Percentiles rank a stretch among this genome's conserved stretches.
Evolutionary conservation across 2,888 invertebrate species (phyloP).

Genomic region (Drosophila nr. fundita): DNA sequence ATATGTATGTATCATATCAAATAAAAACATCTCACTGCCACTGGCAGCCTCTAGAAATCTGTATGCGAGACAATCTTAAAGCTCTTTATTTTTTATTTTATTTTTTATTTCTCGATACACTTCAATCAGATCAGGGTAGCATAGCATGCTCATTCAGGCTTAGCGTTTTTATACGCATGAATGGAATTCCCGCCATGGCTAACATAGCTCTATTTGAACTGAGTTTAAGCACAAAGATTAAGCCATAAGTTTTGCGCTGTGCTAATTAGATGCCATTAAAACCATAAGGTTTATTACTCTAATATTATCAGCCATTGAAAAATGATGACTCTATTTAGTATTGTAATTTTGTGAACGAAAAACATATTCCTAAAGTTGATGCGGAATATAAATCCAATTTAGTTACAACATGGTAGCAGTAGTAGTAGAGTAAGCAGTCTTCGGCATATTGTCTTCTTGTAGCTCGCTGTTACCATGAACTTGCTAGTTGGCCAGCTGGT

Average conservation of each 20-base stretch:
- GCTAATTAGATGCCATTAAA: background rate
- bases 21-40: slow-evolving; percentile 35
- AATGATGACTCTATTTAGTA: background rate
- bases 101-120: slow-evolving; percentile 30
- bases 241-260: background rate
- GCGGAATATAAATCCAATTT: background rate
- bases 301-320: background rate
- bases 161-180: slow-evolving; percentile 19
- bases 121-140: slow-evolving; percentile 41
- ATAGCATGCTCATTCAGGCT: slow-evolving; percentile 24
- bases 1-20: slow-evolving; percentile 26
- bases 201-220: background rate
- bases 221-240: background rate
- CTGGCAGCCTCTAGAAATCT: slow-evolving; percentile 66
- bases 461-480: slow-evolving; percentile 45
- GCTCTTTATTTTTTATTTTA: slow-evolving; percentile 18
- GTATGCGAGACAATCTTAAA: slow-evolving; percentile 52
- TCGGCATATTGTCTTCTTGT: slow-evolving; percentile 26
- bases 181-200: background rate
- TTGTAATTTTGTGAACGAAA: background rate
- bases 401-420: background rate
- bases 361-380: background rate
- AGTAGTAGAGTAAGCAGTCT: slow-evolving; percentile 16
- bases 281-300: background rate
- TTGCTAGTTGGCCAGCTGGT: slow-evolving; percentile 38